These are phyloP conservation scores for Xiphydria camelus DNA, from an alignment of 2,888 invertebrate species.

Conservation along the genomic window DNA sequence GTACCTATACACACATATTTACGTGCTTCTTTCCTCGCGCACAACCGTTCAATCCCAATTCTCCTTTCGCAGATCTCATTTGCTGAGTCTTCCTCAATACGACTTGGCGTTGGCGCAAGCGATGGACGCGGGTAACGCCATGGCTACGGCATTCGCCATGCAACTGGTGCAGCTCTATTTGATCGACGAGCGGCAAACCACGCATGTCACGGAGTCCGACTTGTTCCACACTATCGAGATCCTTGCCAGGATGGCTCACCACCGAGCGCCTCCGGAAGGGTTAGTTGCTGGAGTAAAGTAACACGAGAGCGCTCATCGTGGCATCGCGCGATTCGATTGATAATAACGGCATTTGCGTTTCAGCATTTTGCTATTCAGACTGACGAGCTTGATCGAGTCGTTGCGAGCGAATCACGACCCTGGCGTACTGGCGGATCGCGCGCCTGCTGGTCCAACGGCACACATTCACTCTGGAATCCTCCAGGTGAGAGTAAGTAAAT, in stretches of 20 bases:
- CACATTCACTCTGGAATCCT: conserved; percentile 93
- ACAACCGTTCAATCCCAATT: too few species aligned
- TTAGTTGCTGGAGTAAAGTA: conserved; percentile 39
- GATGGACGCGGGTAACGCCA: conserved; percentile 83
- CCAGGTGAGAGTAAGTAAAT: conserved; percentile 71
- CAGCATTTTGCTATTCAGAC: conserved; percentile 55
- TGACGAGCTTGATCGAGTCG: conserved; percentile 80
- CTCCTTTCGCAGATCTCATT: conserved; percentile 57
- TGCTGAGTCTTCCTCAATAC: conserved; percentile 68
- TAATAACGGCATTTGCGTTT: conserved; percentile 21
- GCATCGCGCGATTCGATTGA: too few species aligned
- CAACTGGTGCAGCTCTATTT: conserved; percentile 86
- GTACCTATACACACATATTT: too few species aligned
- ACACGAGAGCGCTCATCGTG: too few species aligned
- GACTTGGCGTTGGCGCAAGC: conserved; percentile 81
- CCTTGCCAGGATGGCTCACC: conserved; percentile 75
- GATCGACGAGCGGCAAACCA: conserved; percentile 79
- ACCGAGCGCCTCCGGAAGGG: conserved; percentile 81
- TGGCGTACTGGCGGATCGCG: conserved; percentile 75
- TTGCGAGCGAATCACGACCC: conserved; percentile 76
- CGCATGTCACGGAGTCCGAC: conserved; percentile 80
- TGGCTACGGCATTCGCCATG: conserved; percentile 88
- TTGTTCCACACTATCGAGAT: conserved; percentile 86
- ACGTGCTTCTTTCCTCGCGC: neutral
- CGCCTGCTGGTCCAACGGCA: conserved; percentile 78